phyloP scores from a whole-genome alignment of 2,888 invertebrate species.

The Plusia festucae region DNA sequence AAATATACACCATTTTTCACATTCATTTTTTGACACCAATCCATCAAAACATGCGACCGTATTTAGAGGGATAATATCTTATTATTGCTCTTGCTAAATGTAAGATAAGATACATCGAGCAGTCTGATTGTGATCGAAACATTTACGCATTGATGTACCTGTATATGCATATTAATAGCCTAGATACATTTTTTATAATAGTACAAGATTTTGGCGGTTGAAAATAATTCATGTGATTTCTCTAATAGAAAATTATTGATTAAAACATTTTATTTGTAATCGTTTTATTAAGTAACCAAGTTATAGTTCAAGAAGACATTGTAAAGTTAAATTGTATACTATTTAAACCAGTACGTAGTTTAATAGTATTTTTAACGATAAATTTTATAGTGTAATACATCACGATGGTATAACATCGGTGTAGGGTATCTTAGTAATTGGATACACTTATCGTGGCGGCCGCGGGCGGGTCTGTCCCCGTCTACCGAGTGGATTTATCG shows the following conservation, averaged over 20 bases:
- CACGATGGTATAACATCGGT: conserved; percentile 71
- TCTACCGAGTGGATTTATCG: conserved; percentile 79
- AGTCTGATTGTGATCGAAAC: too few species aligned
- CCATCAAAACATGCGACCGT: too few species aligned
- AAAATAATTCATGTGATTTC: neutral
- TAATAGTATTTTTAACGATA: conserved; percentile 62
- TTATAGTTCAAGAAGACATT: neutral
- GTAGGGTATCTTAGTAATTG: conserved; percentile 82
- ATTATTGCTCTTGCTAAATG: too few species aligned
- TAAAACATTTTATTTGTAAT: neutral
- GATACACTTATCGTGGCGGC: conserved; percentile 84
- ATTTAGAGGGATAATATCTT: too few species aligned
- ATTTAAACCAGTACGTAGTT: conserved; percentile 30
- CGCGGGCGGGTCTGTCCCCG: conserved; percentile 80
- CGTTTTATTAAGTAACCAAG: too few species aligned
- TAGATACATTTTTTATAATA: neutral
- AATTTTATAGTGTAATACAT: conserved; percentile 68
- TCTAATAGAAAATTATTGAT: neutral
- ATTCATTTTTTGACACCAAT: too few species aligned
- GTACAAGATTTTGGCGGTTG: too few species aligned
- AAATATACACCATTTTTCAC: too few species aligned
- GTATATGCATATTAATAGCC: too few species aligned
- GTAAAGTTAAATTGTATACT: conserved; percentile 11
- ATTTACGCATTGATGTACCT: neutral
- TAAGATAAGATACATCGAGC: too few species aligned